Base-by-base conservation (phyloP, 2,888 invertebrate species). In the Caenorhabditis panamensis region DNA sequence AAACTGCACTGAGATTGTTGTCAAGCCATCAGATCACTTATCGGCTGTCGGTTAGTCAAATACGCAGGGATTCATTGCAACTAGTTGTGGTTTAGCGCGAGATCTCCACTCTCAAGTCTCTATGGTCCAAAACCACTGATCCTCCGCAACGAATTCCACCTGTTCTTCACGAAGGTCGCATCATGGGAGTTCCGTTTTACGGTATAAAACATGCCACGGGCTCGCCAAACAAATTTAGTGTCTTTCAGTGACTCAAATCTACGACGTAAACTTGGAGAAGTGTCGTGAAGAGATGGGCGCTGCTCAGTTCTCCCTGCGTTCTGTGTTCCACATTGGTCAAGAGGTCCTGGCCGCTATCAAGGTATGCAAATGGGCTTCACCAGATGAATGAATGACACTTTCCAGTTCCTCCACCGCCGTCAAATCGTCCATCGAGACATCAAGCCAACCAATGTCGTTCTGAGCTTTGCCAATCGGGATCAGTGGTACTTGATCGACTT, bases 211-310 rank as follows among this genome's bases (percentile, higher is more conserved):
- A n/a, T n/a, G n/a, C 11, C 44, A 8, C 18, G 9, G n/a, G n/a
- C n/a, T n/a, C n/a, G 9, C 5, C 13, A 9, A 56, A 62, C n/a
- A 44, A 36, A 0, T 6, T 1, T 28, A 8, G 22, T 51, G 8
- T 18, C 1, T 77, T 77, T 37, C 68, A 77, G 79, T 80, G 9
- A 80, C 66, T 8, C 31, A 31, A 9, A 56, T 80, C 6, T 62
- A 47, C 49, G 80, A 76, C 31, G 56, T 61, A 0, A 80, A 71
- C 22, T 22, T 80, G 37, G 80, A 80, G 26, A 80, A 80, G 37
- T 75, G 73, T 51, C 80, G 76, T 26, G 80, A 80, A 56, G 76
- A 76, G 36, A 80, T 79, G 73, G 73, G 73, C 13, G 79, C 68
- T 16, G 79, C 73, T 16, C 3, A 20, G 13, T 75, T 80, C 16